Evolutionary conservation across 2,888 invertebrate genomes (phyloP).

Genomic region (Trachelus troglodyta): DNA sequence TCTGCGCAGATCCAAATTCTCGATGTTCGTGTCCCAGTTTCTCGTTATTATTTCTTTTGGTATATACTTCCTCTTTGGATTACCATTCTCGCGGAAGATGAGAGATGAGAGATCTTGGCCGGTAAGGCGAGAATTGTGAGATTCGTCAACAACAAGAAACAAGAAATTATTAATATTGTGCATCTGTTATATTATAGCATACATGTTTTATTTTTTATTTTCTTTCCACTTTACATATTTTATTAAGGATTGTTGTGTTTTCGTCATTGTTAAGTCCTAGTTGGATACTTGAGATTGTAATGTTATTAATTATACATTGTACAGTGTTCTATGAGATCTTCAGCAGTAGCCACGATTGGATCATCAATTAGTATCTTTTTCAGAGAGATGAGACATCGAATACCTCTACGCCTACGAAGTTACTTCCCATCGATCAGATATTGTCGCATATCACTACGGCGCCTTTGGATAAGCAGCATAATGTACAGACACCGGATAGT

Average conservation of each 20-base stretch:
- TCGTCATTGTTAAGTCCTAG: not conserved
- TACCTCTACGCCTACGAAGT: conserved; percentile 59
- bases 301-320: not conserved
- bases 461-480: conserved; percentile 47
- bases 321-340: not conserved
- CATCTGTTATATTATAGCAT: not conserved
- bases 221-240: not conserved
- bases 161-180: not conserved
- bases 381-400: conserved; percentile 67
- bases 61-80: not conserved
- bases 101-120: not conserved
- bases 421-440: conserved; percentile 63
- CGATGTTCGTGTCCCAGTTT: not conserved
- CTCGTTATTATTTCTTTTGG: not conserved
- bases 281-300: not conserved
- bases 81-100: not conserved
- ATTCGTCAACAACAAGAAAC: not conserved
- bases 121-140: not conserved
- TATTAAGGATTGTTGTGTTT: not conserved
- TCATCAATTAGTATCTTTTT: conserved; percentile 33
- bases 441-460: conserved; percentile 59
- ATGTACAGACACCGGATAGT: conserved; percentile 41
- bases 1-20: not conserved
- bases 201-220: not conserved
- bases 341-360: not conserved